Base-by-base conservation (phyloP, 2,888 invertebrate species). In the Elmis aenea region DNA sequence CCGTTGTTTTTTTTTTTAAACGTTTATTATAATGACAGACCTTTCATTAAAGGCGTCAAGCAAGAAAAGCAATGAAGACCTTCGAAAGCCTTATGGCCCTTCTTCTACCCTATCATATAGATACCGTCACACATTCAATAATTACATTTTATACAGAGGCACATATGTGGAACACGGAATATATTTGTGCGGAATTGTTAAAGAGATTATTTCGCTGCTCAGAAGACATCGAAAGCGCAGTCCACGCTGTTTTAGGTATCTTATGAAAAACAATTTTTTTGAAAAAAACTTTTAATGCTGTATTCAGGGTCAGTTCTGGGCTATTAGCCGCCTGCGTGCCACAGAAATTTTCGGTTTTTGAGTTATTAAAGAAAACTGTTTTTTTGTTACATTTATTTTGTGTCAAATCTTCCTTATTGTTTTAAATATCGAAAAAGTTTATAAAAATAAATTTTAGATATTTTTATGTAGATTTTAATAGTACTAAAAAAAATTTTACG, bases 161-260 rank as follows among this genome's bases (percentile, higher is more conserved):
- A 6, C 59, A 57, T 22, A 44, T 72, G 3, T 73, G 73, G 72
- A 57, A 59, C 5, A 58, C 63, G 5, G 69, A 69, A 38, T 62
- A 64, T 11, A 57, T 68, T 5, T 64, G 67, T 24, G 57, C 62
- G 9, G 57, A 66, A 5, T 37, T 70, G 15, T 46, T 69, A 8
- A 52, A 50, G 22, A 50, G 51, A 16, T 36, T 71, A 3, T 33
- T 51, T 52, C 18, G 48, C 53, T 25, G 53, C 15, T 48, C 58
- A 52, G 31, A 46, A n/a, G 46, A 57, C 33, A 45, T 50, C 12
- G 52, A 54, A 30, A 46, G 49, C 24, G 49, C 54, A 21, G 40
- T 54, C 13, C 42, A 50, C 28, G 37, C 55, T 41, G 42, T 58
- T 26, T 36, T 56, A 31, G 46, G 57, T 55, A 37, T 22, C 29